Conservation (phyloP, 2,888 invertebrate genomes). For the Andrena dorsata region DNA sequence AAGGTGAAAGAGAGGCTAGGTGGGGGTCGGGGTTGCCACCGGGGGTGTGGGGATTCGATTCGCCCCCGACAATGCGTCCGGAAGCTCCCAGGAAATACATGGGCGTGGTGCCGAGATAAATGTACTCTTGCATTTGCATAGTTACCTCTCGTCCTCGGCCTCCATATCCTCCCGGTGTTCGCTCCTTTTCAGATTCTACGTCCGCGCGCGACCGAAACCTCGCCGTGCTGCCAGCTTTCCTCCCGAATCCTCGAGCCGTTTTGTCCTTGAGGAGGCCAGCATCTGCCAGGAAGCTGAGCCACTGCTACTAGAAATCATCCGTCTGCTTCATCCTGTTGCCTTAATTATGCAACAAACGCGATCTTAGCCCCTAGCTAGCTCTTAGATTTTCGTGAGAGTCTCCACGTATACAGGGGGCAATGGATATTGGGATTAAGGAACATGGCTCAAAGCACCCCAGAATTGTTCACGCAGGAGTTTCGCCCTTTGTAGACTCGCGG, state of each 20-base stretch:
- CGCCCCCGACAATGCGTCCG: constrained; percentile 80
- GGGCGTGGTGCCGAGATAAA: constrained; percentile 84
- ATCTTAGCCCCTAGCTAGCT: too few relatives aligned
- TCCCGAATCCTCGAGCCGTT: neutral
- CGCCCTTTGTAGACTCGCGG: too few relatives aligned
- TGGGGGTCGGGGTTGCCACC: constrained; percentile 20
- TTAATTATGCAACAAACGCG: too few relatives aligned
- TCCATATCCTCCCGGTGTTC: constrained; percentile 53
- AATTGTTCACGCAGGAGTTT: too few relatives aligned
- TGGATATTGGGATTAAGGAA: too few relatives aligned
- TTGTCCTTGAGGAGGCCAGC: constrained; percentile 9
- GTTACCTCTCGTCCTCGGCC: constrained; percentile 74
- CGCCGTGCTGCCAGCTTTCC: neutral
- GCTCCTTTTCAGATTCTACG: constrained; percentile 61
- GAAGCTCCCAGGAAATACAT: constrained; percentile 83
- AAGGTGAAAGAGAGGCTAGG: constrained; percentile 46
- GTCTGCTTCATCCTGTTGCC: too few relatives aligned
- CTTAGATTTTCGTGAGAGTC: too few relatives aligned
- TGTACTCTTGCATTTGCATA: constrained; percentile 83
- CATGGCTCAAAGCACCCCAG: too few relatives aligned
- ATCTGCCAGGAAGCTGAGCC: neutral
- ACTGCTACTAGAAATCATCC: too few relatives aligned
- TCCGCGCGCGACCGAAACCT: constrained; percentile 20
- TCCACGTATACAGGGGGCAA: too few relatives aligned
- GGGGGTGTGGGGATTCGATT: constrained; percentile 78